phyloP scores from a whole-genome alignment of 2,797 vertebrate species.

The Alfaro cultratus region DNA sequence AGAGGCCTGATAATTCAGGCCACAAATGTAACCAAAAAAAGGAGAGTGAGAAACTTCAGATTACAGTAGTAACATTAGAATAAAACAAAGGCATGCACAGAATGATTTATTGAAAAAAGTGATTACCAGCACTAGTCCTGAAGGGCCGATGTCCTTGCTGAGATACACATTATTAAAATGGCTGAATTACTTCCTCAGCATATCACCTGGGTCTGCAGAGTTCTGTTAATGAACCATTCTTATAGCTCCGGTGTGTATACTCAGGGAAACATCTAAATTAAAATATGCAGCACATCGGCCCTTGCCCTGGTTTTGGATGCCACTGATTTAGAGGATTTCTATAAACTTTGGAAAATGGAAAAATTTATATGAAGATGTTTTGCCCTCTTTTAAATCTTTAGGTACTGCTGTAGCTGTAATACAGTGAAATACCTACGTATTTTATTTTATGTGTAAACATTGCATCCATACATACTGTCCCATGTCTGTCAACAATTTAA shows the following conservation, averaged over 20 bases:
- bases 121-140: background rate
- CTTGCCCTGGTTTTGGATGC: background rate
- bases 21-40: background rate
- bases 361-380: background rate
- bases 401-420: too few species aligned
- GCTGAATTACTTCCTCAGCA: background rate
- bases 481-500: background rate
- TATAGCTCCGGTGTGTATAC: background rate
- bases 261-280: background rate
- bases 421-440: background rate
- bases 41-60: background rate
- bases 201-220: background rate
- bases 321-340: background rate
- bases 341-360: background rate
- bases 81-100: background rate
- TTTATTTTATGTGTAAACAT: background rate
- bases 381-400: too few species aligned
- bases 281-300: background rate
- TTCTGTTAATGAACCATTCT: background rate
- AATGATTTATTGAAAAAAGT: background rate
- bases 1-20: background rate
- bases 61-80: background rate
- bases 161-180: background rate
- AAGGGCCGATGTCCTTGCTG: background rate
- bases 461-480: background rate